Base-by-base conservation (phyloP, 2,888 invertebrate genomes). In the Lycocerus yunnanus region DNA sequence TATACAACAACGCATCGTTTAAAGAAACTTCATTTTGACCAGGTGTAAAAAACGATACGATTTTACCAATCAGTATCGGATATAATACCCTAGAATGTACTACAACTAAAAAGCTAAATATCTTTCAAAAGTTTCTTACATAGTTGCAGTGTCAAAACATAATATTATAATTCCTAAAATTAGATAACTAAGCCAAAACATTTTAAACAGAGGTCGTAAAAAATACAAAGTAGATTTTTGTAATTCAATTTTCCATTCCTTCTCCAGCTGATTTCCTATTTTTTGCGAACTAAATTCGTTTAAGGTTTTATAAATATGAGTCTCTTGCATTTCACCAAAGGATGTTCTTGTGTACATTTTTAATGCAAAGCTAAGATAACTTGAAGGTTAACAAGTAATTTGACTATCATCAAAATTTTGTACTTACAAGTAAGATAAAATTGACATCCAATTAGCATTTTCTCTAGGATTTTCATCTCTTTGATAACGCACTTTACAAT, bases 1-100 rank as follows among this genome's bases (percentile, higher is more conserved):
- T 93, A 21, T 72, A 73, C 11, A 58, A 60, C 15, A 58, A 68
- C 4, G 69, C 72, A 6, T 63, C 20, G 9, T 58, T 10, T 14
- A 58, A n/a, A 13, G 72, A 66, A 15, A 75, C 1, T n/a, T 20
- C 15, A 9, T 60, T 70, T 71, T 75, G 69, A 0, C 88, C 83
- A 16, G 91, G 90, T 0, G 89, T 90, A 83, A 93, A 93, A 79
- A 91, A 93, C 0, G 89, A 89, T 14, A 94, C 91, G n/a, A 93
- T 84, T 3, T 90, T 89, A 72, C 92, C 92, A 3, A 93, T 86
- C 76, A 92, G 92, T 79, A 91, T 82, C 2, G 93, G 93, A 82
- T 92, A 92, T 4, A 90, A 86, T 77, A 92, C 87, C 83, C 93
- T 93, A 86, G 20, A 63, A 63, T 2, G 13, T 66, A 15, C 66